Evolutionary conservation across 2,113 vertebrate genomes (phyloP), one percentile per base, ranked within the genome.

Genomic region (Otus sunia): DNA sequence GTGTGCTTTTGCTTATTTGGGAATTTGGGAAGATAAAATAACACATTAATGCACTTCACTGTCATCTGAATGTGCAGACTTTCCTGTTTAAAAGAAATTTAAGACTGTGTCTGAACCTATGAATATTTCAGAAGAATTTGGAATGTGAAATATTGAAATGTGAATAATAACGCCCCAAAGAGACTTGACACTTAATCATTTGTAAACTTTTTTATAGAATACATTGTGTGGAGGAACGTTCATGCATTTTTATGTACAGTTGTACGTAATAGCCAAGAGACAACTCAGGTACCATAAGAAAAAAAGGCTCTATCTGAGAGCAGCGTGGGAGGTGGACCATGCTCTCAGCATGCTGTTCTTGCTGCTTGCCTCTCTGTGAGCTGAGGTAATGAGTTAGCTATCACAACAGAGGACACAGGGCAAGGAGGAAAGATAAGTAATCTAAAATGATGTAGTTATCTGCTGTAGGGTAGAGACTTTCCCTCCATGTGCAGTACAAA

Each of bases 271-370:
- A 84, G n/a, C 53, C n/a, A 36, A 49, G 53, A 79, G 36, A 29
- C 34, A 68, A 3, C 53, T 43, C 6, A 0, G 15, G 27, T n/a
- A 67, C 27, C 6, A 4, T 0, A n/a, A 84, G 82, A 3, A 25
- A 25, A 36, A 15, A 4, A 3, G 45, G 36, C 6, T 71, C 13
- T n/a, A 8, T 43, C 23, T 50, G 67, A 43, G 67, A 73, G 73
- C 56, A 47, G 49, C 0, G 0, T 50, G 80, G 74, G 74, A 80
- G 52, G 53, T 55, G 59, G 62, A 27, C 45, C 16, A 13, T 60
- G 50, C 58, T 85, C 80, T 91, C 80, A 76, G 80, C 76, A 29
- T n/a, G 50, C 37, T 53, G 25, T 53, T 77, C 83, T 90, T 5
- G 0, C 25, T 2, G 2, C 67, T 55, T 49, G 25, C 53, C 73